phyloP scores from a whole-genome alignment of 2,113 vertebrate genomes.

The Petaurus breviceps region DNA sequence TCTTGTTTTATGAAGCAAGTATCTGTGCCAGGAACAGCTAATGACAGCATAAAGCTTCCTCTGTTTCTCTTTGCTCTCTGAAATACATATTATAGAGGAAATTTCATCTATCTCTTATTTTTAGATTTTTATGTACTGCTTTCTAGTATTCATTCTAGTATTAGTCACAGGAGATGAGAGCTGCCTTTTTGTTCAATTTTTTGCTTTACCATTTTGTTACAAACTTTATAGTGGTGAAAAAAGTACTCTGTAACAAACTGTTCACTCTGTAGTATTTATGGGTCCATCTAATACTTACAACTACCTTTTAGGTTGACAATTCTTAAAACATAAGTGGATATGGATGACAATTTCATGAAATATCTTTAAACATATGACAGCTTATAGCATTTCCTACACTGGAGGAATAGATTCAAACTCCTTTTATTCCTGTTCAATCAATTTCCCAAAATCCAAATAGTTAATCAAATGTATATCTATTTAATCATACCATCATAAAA shows the following conservation, averaged over 20 bases:
- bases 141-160: constrained; percentile 16
- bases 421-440: constrained; percentile 66
- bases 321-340: constrained; percentile 62
- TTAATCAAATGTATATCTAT: constrained; percentile 30
- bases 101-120: constrained; percentile 42
- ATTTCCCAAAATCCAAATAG: constrained; percentile 58
- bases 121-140: constrained; percentile 41
- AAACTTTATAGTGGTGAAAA: constrained; percentile 39
- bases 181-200: constrained; percentile 41
- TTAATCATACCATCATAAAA: constrained; percentile 57
- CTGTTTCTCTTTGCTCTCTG: constrained; percentile 35
- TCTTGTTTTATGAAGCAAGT: not conserved
- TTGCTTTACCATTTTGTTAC: constrained; percentile 22
- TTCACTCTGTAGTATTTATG: constrained; percentile 39
- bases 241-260: not conserved
- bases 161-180: constrained; percentile 49
- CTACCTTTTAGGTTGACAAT: constrained; percentile 50
- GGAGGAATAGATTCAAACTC: constrained; percentile 47
- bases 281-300: constrained; percentile 48
- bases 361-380: constrained; percentile 36
- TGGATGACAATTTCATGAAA: constrained; percentile 52
- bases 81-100: constrained; percentile 45
- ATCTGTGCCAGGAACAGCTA: not conserved
- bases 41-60: not conserved
- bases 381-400: constrained; percentile 47